Evolutionary conservation across 2,113 vertebrate genomes (phyloP).

Genomic region (Athene noctua): DNA sequence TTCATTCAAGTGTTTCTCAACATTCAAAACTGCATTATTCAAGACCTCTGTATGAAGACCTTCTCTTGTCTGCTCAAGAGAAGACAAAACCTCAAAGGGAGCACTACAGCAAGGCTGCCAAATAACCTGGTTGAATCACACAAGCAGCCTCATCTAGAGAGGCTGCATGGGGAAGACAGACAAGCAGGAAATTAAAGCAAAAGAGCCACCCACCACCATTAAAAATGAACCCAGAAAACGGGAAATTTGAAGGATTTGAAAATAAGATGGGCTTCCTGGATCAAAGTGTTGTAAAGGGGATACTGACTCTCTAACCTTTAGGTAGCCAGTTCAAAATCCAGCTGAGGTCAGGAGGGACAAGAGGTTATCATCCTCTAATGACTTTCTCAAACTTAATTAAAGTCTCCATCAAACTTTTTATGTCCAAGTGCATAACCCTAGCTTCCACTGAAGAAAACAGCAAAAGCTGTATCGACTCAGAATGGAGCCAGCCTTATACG

Average conservation of each 20-base stretch:
- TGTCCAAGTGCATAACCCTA: constrained; percentile 18
- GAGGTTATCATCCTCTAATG: constrained; percentile 55
- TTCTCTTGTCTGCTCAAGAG: background rate
- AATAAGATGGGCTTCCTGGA: constrained; percentile 30
- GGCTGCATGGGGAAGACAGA: background rate
- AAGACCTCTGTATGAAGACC: background rate
- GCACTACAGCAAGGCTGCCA: background rate
- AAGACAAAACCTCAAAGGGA: background rate
- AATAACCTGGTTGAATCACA: background rate
- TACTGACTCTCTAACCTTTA: constrained; percentile 44
- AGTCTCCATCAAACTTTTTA: constrained; percentile 16
- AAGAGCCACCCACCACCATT: background rate
- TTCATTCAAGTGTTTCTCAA: background rate
- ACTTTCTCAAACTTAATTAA: constrained; percentile 55
- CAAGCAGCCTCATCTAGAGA: background rate
- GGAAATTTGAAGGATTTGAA: constrained; percentile 50
- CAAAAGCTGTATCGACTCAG: background rate
- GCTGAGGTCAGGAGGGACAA: constrained; percentile 11
- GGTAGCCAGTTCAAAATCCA: constrained; percentile 51
- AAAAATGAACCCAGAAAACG: constrained; percentile 20
- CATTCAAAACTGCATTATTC: background rate
- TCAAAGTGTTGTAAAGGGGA: constrained; percentile 28
- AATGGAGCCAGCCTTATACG: background rate
- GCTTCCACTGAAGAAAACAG: background rate
- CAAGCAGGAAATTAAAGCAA: constrained; percentile 25